Evolutionary conservation across 2,113 vertebrate genomes (phyloP).

Genomic region (western clawed frog (Xenopus tropicalis)): UCB_Xtro_10.0 CM004443.2:128784501-128785000

Average conservation of each 20-base stretch:
- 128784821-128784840: constrained; percentile 77
- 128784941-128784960: constrained; percentile 86
- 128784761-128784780: constrained; percentile 71
- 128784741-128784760: constrained; percentile 44
- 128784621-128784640: constrained; percentile 64
- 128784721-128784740: constrained; percentile 50
- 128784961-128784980: constrained; percentile 51
- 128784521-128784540: constrained; percentile 89
- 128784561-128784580: constrained; percentile 91
- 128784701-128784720: constrained; percentile 53
- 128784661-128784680: constrained; percentile 74
- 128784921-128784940: constrained; percentile 88
- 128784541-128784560: constrained; percentile 78
- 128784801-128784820: constrained; percentile 88
- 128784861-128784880: constrained; percentile 83
- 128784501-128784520: constrained; percentile 90
- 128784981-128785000: constrained; percentile 74
- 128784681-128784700: constrained; percentile 79
- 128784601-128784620: constrained; percentile 67
- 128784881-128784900: constrained; percentile 72
- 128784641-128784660: constrained; percentile 57
- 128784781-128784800: constrained; percentile 87
- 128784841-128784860: constrained; percentile 73
- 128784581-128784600: constrained; percentile 62
- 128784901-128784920: constrained; percentile 70